These are phyloP conservation scores for Melitaea cinxia DNA, from an alignment of 1,140 invertebrate genomes.

Conservation along the genomic window DNA sequence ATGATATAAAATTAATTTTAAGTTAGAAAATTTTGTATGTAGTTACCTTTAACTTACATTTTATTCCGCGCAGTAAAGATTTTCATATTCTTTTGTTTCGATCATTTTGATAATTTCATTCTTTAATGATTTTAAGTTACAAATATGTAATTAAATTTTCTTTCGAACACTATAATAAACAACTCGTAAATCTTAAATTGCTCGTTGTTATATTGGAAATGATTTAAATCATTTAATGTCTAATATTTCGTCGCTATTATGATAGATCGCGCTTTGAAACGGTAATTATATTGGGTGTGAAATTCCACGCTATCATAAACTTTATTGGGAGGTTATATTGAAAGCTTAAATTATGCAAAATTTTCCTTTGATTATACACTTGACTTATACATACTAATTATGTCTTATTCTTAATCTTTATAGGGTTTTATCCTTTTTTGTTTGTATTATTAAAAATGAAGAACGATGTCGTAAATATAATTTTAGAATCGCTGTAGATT, in stretches of 20 bases:
- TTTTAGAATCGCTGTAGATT: too few relatives aligned
- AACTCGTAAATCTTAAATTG: neutral
- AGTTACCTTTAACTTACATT: too few relatives aligned
- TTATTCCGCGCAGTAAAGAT: too few relatives aligned
- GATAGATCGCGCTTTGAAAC: constrained; percentile 15
- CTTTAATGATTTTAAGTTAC: too few relatives aligned
- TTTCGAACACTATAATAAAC: too few relatives aligned
- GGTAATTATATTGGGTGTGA: constrained; percentile 21
- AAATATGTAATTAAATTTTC: too few relatives aligned
- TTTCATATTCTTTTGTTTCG: too few relatives aligned
- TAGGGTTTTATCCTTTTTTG: neutral
- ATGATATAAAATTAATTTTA: too few relatives aligned
- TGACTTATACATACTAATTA: neutral
- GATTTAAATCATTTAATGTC: constrained; percentile 8
- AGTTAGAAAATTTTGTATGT: too few relatives aligned
- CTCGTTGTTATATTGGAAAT: neutral
- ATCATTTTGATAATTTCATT: too few relatives aligned
- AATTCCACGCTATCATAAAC: constrained; percentile 19
- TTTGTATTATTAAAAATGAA: neutral
- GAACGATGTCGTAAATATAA: too few relatives aligned
- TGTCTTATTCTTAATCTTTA: neutral
- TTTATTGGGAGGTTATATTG: constrained; percentile 24
- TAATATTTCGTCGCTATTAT: constrained; percentile 22
- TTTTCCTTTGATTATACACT: neutral
- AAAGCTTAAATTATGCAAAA: constrained; percentile 17